phyloP scores from a whole-genome alignment of 2,888 invertebrate species.

The Sisyra nigra region DNA sequence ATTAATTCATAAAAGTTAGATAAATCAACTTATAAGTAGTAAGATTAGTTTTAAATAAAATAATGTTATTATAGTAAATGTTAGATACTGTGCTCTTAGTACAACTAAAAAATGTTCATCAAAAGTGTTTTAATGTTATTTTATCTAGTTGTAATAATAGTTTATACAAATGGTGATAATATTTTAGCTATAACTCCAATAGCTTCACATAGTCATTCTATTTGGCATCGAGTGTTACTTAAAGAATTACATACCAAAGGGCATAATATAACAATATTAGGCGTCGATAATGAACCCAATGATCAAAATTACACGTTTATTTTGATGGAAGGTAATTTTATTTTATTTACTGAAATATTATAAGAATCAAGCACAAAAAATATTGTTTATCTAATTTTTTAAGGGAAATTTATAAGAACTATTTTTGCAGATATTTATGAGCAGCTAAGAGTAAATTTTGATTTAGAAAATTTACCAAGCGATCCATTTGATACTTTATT shows the following conservation, averaged over 20 bases:
- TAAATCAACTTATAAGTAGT: too few relatives aligned
- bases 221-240: constrained; percentile 12
- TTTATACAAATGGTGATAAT: constrained; percentile 8
- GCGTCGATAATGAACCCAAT: constrained; percentile 11
- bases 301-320: constrained; percentile 11
- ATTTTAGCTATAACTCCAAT: constrained; percentile 12
- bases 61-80: too few relatives aligned
- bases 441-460: not conserved
- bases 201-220: constrained; percentile 12
- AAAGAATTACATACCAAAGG: constrained; percentile 11
- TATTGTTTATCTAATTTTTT: not conserved
- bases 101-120: too few relatives aligned
- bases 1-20: too few relatives aligned
- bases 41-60: too few relatives aligned
- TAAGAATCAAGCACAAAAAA: not conserved
- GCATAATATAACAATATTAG: constrained; percentile 13
- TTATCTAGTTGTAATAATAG: too few relatives aligned
- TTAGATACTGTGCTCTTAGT: too few relatives aligned
- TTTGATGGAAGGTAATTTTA: constrained; percentile 12
- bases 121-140: too few relatives aligned
- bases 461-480: not conserved
- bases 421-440: constrained; percentile 5
- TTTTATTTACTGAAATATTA: not conserved
- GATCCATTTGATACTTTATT: not conserved
- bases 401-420: not conserved